These are phyloP conservation scores for Sebastes aleutianus DNA, from an alignment of 2,797 vertebrate genomes.

Conservation along the genomic window DNA sequence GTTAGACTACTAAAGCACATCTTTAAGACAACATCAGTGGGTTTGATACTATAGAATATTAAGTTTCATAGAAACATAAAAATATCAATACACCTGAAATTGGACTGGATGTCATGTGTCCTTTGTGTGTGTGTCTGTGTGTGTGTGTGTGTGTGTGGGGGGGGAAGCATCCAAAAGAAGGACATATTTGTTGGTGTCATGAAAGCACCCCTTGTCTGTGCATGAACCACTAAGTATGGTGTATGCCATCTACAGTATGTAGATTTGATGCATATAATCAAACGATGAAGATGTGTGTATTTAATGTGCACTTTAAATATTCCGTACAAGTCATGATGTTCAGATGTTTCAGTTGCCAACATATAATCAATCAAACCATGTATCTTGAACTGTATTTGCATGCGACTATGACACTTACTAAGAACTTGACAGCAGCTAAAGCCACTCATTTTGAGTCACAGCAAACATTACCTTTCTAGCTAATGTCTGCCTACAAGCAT, in stretches of 20 bases:
- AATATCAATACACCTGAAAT: neutral
- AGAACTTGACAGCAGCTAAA: neutral
- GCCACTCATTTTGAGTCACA: neutral
- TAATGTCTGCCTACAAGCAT: neutral
- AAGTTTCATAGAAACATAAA: neutral
- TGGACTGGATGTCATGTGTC: neutral
- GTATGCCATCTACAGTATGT: neutral
- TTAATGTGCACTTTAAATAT: neutral
- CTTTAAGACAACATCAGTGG: constrained; percentile 5
- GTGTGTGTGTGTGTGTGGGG: no score
- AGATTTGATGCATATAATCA: neutral
- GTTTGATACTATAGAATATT: constrained; percentile 3
- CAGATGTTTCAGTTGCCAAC: neutral
- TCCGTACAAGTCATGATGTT: neutral
- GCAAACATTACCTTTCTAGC: neutral
- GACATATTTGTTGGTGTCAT: neutral
- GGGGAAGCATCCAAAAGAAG: neutral
- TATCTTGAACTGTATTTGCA: neutral
- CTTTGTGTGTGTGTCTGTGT: no score
- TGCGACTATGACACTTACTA: neutral
- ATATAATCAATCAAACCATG: neutral
- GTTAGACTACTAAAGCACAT: neutral
- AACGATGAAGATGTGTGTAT: neutral
- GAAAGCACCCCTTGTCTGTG: neutral
- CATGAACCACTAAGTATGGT: neutral